Percentiles rank a stretch among this genome's conserved stretches.
Evolutionary conservation across 2,888 invertebrate species (phyloP).

Genomic region (Himalopsyche japonica): DNA sequence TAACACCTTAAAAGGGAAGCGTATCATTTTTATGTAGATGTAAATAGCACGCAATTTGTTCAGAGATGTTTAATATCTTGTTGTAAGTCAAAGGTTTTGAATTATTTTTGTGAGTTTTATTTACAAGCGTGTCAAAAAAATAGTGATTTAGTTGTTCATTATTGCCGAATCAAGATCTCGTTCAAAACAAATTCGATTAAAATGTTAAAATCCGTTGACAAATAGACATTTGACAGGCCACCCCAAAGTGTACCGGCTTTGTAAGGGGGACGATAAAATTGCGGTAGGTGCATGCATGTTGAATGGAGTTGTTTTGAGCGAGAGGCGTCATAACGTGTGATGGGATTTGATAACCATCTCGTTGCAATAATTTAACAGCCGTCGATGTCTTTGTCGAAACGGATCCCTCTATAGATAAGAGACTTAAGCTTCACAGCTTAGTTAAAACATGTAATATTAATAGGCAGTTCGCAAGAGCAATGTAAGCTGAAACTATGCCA

Average conservation of each 20-base stretch:
- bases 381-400: conserved; percentile 52
- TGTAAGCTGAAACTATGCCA: neutral
- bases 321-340: conserved; percentile 63
- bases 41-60: too few species aligned
- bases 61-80: too few species aligned
- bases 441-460: neutral
- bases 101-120: too few species aligned
- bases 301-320: conserved; percentile 57
- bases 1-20: too few species aligned
- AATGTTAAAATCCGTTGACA: neutral
- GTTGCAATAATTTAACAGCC: conserved; percentile 52
- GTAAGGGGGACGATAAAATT: neutral
- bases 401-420: conserved; percentile 15
- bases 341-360: conserved; percentile 64
- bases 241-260: neutral
- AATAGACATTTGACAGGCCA: neutral
- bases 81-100: too few species aligned
- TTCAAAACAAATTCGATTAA: neutral
- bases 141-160: neutral
- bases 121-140: neutral
- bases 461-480: neutral
- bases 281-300: conserved; percentile 41
- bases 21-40: too few species aligned
- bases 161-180: neutral
- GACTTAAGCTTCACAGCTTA: neutral